phyloP scores from a whole-genome alignment of 2,113 vertebrate genomes.

The Tragelaphus imberbis region DNA sequence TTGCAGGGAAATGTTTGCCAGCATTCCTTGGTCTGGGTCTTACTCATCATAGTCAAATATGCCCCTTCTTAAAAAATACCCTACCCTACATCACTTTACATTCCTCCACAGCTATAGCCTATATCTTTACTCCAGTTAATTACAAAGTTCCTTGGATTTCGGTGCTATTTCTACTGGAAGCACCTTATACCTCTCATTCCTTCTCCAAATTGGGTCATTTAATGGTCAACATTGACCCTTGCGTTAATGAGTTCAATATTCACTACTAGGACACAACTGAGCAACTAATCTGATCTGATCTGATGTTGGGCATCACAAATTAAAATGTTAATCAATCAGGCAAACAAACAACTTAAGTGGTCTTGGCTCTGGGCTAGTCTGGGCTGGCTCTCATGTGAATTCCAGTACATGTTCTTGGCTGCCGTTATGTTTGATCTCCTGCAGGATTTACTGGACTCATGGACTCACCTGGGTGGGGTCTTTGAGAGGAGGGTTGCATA shows the following conservation, averaged over 20 bases:
- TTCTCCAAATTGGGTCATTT: neutral
- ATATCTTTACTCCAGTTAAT: neutral
- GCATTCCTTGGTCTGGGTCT: neutral
- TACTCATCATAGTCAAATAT: neutral
- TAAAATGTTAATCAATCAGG: neutral
- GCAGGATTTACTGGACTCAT: too few relatives aligned
- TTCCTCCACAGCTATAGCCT: neutral
- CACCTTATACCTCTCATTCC: fast-evolving
- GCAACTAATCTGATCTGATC: too few relatives aligned
- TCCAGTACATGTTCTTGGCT: neutral
- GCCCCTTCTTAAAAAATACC: neutral
- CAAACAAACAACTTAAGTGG: neutral
- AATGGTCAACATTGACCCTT: neutral
- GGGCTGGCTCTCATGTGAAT: neutral
- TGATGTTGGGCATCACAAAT: neutral
- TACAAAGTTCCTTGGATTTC: neutral
- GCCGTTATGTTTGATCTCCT: neutral
- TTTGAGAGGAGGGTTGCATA: neutral
- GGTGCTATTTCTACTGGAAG: neutral
- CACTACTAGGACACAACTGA: too few relatives aligned
- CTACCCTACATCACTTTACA: neutral
- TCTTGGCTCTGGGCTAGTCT: neutral
- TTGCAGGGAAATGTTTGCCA: neutral
- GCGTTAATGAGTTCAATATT: neutral
- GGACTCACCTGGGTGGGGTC: neutral